Evolutionary conservation across 2,888 invertebrate genomes (phyloP).

Genomic region (Morpho helenor): DNA sequence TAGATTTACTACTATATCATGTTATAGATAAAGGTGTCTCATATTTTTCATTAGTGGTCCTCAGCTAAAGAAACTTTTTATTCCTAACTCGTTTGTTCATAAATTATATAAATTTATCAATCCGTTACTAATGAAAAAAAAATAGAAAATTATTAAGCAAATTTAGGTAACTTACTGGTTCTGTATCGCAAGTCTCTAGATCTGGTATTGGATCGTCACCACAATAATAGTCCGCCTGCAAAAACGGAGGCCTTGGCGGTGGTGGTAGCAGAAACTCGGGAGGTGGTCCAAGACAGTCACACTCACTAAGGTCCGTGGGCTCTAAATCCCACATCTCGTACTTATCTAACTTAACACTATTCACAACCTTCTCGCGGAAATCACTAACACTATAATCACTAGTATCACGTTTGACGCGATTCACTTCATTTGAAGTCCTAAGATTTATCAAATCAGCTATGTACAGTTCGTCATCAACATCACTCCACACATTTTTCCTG

Average conservation of each 20-base stretch:
- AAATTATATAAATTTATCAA: too few species aligned
- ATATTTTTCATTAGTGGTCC: too few species aligned
- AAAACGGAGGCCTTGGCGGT: constrained; percentile 85
- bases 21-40: too few species aligned
- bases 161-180: constrained; percentile 81
- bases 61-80: too few species aligned
- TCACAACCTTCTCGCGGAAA: constrained; percentile 75
- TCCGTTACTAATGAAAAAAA: too few species aligned
- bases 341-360: constrained; percentile 75
- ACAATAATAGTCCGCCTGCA: constrained; percentile 84
- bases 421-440: constrained; percentile 68
- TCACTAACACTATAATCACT: constrained; percentile 66
- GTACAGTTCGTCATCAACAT: constrained; percentile 73
- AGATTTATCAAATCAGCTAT: constrained; percentile 67
- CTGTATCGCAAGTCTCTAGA: constrained; percentile 86
- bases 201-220: constrained; percentile 85
- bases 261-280: constrained; percentile 87
- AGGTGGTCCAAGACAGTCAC: constrained; percentile 87
- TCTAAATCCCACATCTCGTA: constrained; percentile 86
- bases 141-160: too few species aligned
- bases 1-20: too few species aligned
- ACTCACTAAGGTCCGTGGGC: constrained; percentile 84
- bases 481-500: constrained; percentile 70
- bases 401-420: constrained; percentile 72
- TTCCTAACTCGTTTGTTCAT: too few species aligned